A percentile compares a stretch with the other conserved stretches of the same genome.
These are phyloP conservation scores for Drosophila saltans DNA, from an alignment of 1,140 invertebrate species.

Conservation along the genomic window DNA sequence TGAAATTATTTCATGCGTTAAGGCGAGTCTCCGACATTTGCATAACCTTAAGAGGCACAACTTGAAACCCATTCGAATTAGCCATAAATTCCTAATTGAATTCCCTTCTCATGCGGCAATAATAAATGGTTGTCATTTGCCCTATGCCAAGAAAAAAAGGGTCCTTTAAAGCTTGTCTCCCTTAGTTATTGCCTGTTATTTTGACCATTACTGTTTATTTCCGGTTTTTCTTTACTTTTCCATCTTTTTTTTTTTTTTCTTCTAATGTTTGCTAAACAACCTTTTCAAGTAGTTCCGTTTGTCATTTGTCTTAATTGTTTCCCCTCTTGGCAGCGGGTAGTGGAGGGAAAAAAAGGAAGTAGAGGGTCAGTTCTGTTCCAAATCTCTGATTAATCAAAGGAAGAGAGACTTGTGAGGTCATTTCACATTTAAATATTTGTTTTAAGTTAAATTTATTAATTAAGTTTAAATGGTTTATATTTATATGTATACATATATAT, in stretches of 20 bases:
- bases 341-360: background rate
- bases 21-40: too few relatives aligned
- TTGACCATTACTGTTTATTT: constrained; percentile 6
- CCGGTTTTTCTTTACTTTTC: constrained; percentile 1
- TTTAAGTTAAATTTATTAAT: constrained; percentile 75
- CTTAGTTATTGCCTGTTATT: background rate
- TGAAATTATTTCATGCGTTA: too few relatives aligned
- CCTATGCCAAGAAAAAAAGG: background rate
- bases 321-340: background rate
- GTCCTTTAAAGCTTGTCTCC: background rate
- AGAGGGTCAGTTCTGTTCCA: background rate
- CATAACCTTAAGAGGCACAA: too few relatives aligned
- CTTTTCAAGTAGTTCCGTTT: background rate
- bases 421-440: background rate
- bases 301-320: background rate
- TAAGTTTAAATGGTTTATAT: constrained; percentile 71
- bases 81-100: constrained; percentile 5
- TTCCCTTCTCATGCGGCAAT: background rate
- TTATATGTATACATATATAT: constrained; percentile 78
- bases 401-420: too few relatives aligned
- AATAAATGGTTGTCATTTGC: too few relatives aligned
- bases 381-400: too few relatives aligned
- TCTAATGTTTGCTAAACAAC: too few relatives aligned
- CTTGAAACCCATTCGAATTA: background rate
- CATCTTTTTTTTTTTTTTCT: too few relatives aligned